phyloP scores from a whole-genome alignment of 2,797 vertebrate species.

The Acrossocheilus fasciatus region DNA sequence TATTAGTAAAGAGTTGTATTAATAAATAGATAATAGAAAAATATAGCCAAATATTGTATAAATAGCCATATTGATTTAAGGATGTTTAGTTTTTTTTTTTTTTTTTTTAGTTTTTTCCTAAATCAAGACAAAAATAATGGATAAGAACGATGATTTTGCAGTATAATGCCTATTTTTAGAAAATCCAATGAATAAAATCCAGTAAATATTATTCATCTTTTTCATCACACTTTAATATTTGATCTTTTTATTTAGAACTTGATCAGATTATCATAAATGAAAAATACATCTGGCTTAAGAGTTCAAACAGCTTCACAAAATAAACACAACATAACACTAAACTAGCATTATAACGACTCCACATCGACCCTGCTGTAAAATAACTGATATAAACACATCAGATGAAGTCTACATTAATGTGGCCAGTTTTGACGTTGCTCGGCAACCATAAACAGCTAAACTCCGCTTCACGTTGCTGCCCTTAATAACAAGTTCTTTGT shows the following conservation, averaged over 20 bases:
- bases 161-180: not conserved
- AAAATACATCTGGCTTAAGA: not conserved
- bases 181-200: not conserved
- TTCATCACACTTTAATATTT: not conserved
- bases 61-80: too few relatives aligned
- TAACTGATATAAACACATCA: not conserved
- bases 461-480: not conserved
- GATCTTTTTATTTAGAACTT: not conserved
- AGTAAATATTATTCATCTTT: not conserved
- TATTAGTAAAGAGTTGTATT: not conserved
- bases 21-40: not conserved
- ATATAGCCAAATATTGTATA: not conserved
- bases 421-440: slow-evolving; percentile 1
- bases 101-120: not conserved
- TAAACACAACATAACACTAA: not conserved
- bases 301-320: not conserved
- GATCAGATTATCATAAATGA: not conserved
- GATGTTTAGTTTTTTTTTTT: too few relatives aligned
- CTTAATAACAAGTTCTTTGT: not conserved
- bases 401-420: not conserved
- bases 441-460: slow-evolving; percentile 1
- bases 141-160: not conserved
- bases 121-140: not conserved
- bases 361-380: not conserved
- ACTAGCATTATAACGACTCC: not conserved